phyloP scores from a whole-genome alignment of 1,140 invertebrate species.

The Scaptomyza montana region DNA sequence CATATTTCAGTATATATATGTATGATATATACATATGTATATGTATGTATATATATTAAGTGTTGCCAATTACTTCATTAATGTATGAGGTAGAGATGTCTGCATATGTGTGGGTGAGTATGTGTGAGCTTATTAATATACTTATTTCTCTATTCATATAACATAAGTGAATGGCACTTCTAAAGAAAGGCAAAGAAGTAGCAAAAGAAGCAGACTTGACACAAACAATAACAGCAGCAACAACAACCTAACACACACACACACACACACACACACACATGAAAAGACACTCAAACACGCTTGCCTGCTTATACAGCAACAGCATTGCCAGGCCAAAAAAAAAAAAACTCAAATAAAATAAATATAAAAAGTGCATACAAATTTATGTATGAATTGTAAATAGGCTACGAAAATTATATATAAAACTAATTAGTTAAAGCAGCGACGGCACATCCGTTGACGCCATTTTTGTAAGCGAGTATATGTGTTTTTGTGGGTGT shows the following conservation, averaged over 20 bases:
- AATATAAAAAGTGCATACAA: slow-evolving; percentile 10
- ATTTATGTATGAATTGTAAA: slow-evolving; percentile 53
- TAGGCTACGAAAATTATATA: slow-evolving; percentile 69
- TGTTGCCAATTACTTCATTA: slow-evolving; percentile 83
- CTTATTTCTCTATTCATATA: slow-evolving; percentile 60
- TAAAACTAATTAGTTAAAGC: slow-evolving; percentile 77
- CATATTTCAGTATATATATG: slow-evolving; percentile 68
- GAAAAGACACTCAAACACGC: background rate
- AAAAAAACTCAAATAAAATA: background rate
- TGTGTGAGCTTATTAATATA: slow-evolving; percentile 80
- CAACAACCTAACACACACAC: background rate
- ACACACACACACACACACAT: slow-evolving; percentile 6
- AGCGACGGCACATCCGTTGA: slow-evolving; percentile 62
- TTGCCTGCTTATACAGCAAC: slow-evolving; percentile 24
- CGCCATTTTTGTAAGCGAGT: slow-evolving; percentile 36
- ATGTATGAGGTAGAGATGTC: slow-evolving; percentile 81
- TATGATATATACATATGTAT: slow-evolving; percentile 55
- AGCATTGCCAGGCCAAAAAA: slow-evolving; percentile 16
- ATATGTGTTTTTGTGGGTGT: slow-evolving; percentile 13
- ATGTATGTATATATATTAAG: slow-evolving; percentile 72
- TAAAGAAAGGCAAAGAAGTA: slow-evolving; percentile 59
- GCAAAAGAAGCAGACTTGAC: slow-evolving; percentile 61
- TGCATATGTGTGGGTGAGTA: slow-evolving; percentile 82
- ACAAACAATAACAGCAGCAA: slow-evolving; percentile 18
- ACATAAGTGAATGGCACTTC: slow-evolving; percentile 57